phyloP scores from a whole-genome alignment of 2,888 invertebrate genomes.

The Scelioninae gen. 1 region DNA sequence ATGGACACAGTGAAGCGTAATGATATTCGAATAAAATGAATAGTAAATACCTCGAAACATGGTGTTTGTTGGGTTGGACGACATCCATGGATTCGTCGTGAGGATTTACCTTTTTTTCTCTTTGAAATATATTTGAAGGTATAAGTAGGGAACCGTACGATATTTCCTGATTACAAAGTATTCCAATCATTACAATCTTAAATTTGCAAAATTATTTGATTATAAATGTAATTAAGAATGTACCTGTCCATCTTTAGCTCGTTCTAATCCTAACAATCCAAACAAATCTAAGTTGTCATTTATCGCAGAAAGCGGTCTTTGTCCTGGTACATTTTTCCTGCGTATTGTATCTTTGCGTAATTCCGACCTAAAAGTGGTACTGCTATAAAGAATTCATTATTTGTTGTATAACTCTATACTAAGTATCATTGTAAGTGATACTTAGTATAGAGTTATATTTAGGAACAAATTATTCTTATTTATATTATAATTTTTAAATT shows the following conservation, averaged over 20 bases:
- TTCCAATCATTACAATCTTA: background rate
- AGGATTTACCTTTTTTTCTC: conserved; percentile 83
- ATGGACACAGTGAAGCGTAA: conserved; percentile 50
- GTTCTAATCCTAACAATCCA: conserved; percentile 92
- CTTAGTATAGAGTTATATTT: too few species aligned
- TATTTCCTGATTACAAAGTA: conserved; percentile 88
- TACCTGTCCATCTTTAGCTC: conserved; percentile 92
- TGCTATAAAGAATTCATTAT: conserved; percentile 30
- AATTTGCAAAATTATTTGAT: background rate
- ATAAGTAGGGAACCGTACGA: conserved; percentile 94
- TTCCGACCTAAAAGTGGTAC: conserved; percentile 85
- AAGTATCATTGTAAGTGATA: too few species aligned
- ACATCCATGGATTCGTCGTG: conserved; percentile 81
- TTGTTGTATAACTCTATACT: too few species aligned
- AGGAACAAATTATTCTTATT: too few species aligned
- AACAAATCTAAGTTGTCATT: conserved; percentile 94
- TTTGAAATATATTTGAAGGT: conserved; percentile 88
- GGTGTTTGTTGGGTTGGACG: conserved; percentile 84
- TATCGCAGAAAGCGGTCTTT: conserved; percentile 92
- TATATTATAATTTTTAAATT: too few species aligned
- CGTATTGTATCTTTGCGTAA: conserved; percentile 90
- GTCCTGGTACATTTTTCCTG: conserved; percentile 92
- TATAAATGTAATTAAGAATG: too few species aligned
- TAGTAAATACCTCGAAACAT: conserved; percentile 85
- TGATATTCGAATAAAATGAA: conserved; percentile 23